These are phyloP conservation scores for Catostylus mosaicus DNA, from an alignment of 30 jellyfish, hydroid and myxozoan species.

Conservation along the genomic window DNA sequence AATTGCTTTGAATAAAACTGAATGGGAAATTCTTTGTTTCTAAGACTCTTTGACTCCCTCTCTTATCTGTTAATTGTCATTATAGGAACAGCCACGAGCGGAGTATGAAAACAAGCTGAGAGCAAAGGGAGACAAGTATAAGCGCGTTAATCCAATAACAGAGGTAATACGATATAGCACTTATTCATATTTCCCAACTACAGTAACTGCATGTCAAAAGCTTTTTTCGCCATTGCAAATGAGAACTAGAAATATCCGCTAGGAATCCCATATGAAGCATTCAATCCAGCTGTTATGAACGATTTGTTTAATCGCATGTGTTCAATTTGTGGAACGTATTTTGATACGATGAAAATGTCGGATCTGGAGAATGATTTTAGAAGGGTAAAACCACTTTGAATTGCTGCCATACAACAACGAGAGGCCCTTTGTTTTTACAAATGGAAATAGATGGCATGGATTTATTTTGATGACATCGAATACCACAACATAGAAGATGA, in stretches of 20 bases:
- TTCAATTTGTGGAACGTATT: background rate
- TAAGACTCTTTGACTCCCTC: no score
- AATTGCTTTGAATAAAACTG: no score
- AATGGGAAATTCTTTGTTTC: no score
- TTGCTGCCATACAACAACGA: background rate
- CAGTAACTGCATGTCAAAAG: no score
- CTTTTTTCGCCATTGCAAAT: no score
- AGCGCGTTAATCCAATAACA: conserved; percentile 72
- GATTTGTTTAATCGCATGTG: background rate
- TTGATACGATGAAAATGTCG: conserved; percentile 2
- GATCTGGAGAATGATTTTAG: background rate
- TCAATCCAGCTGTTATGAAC: background rate
- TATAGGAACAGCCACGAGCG: conserved; percentile 89
- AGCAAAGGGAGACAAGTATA: conserved; percentile 52
- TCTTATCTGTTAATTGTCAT: no score
- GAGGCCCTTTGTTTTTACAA: background rate
- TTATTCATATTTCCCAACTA: no score
- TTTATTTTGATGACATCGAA: background rate
- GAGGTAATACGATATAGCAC: conserved; percentile 33
- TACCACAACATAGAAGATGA: background rate
- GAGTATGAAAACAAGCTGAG: conserved; percentile 76
- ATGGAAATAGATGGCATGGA: background rate
- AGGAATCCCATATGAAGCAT: background rate
- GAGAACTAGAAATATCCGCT: background rate
- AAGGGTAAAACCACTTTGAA: background rate